phyloP scores from a whole-genome alignment of 2,113 vertebrate genomes.

The Pituophis catenifer region DNA sequence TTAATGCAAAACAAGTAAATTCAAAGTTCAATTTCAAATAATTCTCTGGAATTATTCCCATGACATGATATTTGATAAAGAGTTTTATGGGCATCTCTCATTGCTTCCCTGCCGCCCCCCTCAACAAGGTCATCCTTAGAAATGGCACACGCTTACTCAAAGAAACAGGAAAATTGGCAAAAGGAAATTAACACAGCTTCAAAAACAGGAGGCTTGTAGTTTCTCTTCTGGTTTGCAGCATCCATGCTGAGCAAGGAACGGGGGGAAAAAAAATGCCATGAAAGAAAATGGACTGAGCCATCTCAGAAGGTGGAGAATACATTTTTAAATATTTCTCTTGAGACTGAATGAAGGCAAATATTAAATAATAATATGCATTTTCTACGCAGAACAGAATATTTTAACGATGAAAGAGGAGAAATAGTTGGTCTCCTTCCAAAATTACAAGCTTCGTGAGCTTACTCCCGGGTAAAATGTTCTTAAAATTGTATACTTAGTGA shows the following conservation, averaged over 20 bases:
- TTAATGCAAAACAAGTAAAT: constrained; percentile 59
- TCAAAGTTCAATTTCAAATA: constrained; percentile 38
- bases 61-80: background rate
- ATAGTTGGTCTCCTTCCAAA: background rate
- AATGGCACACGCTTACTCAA: background rate
- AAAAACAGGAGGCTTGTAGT: background rate
- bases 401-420: background rate
- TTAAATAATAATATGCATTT: background rate
- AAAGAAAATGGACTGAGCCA: background rate
- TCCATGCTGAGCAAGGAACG: background rate
- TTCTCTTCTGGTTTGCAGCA: background rate
- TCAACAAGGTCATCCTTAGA: background rate
- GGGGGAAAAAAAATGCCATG: background rate
- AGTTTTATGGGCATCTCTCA: background rate
- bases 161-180: constrained; percentile 32
- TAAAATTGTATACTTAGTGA: background rate
- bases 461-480: background rate
- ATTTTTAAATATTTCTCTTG: background rate
- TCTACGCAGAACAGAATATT: background rate
- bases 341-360: background rate
- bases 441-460: background rate
- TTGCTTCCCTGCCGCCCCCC: background rate
- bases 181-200: constrained; percentile 1
- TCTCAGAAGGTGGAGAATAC: background rate
- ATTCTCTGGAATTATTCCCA: constrained; percentile 32